Conservation (phyloP, 2,888 invertebrate genomes). For the Nebria salina region DNA sequence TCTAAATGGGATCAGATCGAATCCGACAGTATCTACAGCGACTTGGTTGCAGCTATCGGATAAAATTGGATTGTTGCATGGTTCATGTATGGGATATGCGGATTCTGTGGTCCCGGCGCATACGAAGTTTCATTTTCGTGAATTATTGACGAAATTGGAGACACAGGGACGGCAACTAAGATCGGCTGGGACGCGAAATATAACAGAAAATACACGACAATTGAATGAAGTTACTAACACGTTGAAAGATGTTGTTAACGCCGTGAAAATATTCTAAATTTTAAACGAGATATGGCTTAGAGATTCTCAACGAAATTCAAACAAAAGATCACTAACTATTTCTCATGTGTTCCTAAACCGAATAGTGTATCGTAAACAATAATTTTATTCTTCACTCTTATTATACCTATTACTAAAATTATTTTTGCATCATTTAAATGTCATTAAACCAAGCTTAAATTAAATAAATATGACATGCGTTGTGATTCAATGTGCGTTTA, state of each 20-base stretch:
- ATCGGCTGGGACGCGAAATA: constrained; percentile 75
- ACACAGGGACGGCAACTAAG: constrained; percentile 74
- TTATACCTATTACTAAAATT: neutral
- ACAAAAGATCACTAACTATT: constrained; percentile 16
- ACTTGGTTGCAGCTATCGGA: constrained; percentile 84
- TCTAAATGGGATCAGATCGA: constrained; percentile 69
- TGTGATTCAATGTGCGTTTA: neutral
- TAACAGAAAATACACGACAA: constrained; percentile 73
- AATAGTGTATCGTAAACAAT: constrained; percentile 3
- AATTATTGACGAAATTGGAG: constrained; percentile 76
- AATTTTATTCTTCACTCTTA: neutral
- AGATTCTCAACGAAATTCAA: constrained; percentile 2
- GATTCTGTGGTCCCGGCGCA: constrained; percentile 85
- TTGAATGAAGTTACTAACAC: constrained; percentile 78
- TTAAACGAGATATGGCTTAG: constrained; percentile 14
- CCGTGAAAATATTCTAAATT: constrained; percentile 63
- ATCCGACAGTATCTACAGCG: constrained; percentile 68
- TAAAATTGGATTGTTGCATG: constrained; percentile 82
- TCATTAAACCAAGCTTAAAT: neutral
- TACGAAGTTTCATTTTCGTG: constrained; percentile 87
- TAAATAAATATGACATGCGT: neutral
- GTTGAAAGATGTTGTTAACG: constrained; percentile 77
- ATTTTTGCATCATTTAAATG: neutral
- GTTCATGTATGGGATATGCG: constrained; percentile 83
- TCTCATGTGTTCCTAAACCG: constrained; percentile 10